Conservation (phyloP, 1,140 invertebrate genomes). For the Cydia splendana region DNA sequence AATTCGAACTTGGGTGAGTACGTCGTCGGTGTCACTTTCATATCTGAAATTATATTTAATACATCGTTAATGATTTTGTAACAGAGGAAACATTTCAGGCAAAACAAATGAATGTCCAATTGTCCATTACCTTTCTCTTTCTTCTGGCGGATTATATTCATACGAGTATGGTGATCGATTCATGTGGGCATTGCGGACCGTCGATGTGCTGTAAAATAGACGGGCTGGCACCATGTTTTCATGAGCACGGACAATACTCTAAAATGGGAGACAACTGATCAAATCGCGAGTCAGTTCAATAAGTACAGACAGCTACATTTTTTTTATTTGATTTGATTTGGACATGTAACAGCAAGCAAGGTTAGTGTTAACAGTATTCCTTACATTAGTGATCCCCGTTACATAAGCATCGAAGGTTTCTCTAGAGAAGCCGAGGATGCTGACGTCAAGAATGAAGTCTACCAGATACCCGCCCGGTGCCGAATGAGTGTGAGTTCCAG, state of each 20-base stretch:
- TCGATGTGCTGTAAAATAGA: slow-evolving; percentile 84
- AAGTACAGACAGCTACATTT: slow-evolving; percentile 18
- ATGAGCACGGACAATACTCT: slow-evolving; percentile 91
- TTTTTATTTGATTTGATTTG: too few species aligned
- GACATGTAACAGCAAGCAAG: too few species aligned
- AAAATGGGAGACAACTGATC: slow-evolving; percentile 39
- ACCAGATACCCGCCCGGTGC: slow-evolving; percentile 92
- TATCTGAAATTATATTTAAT: slow-evolving; percentile 81
- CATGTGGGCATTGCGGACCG: slow-evolving; percentile 89
- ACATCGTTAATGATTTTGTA: too few species aligned
- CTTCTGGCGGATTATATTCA: slow-evolving; percentile 88
- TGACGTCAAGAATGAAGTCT: slow-evolving; percentile 92
- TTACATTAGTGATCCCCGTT: slow-evolving; percentile 86
- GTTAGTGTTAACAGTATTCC: slow-evolving; percentile 34
- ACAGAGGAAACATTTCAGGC: too few species aligned
- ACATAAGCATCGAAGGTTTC: slow-evolving; percentile 89
- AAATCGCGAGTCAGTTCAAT: not conserved
- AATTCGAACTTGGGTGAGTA: slow-evolving; percentile 89
- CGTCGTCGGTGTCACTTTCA: slow-evolving; percentile 89
- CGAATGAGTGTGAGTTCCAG: slow-evolving; percentile 93
- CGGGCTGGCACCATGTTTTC: slow-evolving; percentile 85
- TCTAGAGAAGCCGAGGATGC: slow-evolving; percentile 89
- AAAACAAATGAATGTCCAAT: not conserved
- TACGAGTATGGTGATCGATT: slow-evolving; percentile 95
- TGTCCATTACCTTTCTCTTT: slow-evolving; percentile 84